Percentiles rank a stretch among this genome's conserved stretches.
These are phyloP conservation scores for Sander vitreus DNA, from an alignment of 2,113 vertebrate species.

Conservation along the genomic window DNA sequence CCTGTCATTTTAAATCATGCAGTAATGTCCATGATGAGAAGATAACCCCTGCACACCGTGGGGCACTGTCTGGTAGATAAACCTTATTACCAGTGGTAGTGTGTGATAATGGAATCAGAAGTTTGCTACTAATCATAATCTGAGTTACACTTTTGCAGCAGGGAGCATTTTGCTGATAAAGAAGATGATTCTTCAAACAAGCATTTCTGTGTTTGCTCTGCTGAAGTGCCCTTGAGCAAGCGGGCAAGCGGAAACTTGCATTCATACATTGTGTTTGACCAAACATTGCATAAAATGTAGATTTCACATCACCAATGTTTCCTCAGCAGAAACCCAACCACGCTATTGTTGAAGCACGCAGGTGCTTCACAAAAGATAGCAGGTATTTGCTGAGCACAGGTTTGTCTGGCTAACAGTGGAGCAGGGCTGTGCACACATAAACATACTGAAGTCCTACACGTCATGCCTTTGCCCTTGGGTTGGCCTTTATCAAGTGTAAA, in stretches of 20 bases:
- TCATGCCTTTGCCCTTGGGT: neutral
- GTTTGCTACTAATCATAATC: neutral
- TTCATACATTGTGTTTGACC: neutral
- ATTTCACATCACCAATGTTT: conserved; percentile 30
- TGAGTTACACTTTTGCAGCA: neutral
- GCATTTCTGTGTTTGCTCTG: neutral
- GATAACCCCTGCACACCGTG: neutral
- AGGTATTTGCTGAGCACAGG: conserved; percentile 68
- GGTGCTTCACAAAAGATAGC: conserved; percentile 49
- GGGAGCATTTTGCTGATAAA: neutral
- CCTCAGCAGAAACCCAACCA: neutral
- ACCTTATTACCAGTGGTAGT: neutral
- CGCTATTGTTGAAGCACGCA: conserved; percentile 21
- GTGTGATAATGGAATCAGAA: neutral
- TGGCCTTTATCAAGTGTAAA: conserved; percentile 55
- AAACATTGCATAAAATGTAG: neutral
- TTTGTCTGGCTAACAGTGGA: conserved; percentile 6
- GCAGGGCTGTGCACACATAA: neutral
- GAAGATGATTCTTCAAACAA: neutral
- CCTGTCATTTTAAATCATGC: neutral
- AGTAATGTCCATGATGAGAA: conserved; percentile 1
- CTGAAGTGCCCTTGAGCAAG: conserved; percentile 2
- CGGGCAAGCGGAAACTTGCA: neutral
- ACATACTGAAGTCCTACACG: neutral
- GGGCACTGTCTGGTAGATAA: neutral